Evolutionary conservation across 1,140 invertebrate genomes (phyloP), one percentile per base, ranked within the genome.

Genomic region (Hydropsyche tenuis): DNA sequence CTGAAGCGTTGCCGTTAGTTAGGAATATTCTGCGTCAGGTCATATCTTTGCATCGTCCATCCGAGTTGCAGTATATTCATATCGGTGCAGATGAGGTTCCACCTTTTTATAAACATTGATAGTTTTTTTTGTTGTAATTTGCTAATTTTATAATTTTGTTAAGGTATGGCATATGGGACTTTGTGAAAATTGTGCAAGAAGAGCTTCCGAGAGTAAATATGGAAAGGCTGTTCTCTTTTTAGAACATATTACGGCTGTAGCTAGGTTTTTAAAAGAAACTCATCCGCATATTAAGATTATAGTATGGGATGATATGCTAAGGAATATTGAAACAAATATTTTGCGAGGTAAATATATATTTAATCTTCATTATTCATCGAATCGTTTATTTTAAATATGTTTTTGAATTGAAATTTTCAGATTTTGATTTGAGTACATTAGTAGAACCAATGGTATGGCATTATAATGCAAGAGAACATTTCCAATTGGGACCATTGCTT

Each of bases 251-350:
- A 82, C 86, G 42, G 86, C 88, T 11, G 83, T 94, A n/a, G 88
- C 88, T 0, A 83, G 88, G 65, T 89, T 89, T 75, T 86, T 94
- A 3, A 89, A 89, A 72, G 85, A 88, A 23, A 88, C 86, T 7
- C 90, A 90, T 81, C 90, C 91, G 0, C 84, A 87, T 23, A 81
- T 96, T 18, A 90, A 88, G 46, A 86, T 94, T 14, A 90, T 99
- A 9, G 93, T 98, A 81, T 98, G 97, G 97, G 96, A 99, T 81
- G 97, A 99, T 81, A 98, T 98, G 95, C 80, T 98, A 46, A 84
- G 95, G 43, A 87, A 91, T 51, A 89, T 96, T 76, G 87, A 88
- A 27, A 80, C 87, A 74, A 87, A 90, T 73, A 85, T 87, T 77
- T 86, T 95, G 78, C 86, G 89, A 85, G 89, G 91, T 81, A 75